Base-by-base conservation (phyloP, 2,113 vertebrate genomes). In the Strix uralensis region DNA sequence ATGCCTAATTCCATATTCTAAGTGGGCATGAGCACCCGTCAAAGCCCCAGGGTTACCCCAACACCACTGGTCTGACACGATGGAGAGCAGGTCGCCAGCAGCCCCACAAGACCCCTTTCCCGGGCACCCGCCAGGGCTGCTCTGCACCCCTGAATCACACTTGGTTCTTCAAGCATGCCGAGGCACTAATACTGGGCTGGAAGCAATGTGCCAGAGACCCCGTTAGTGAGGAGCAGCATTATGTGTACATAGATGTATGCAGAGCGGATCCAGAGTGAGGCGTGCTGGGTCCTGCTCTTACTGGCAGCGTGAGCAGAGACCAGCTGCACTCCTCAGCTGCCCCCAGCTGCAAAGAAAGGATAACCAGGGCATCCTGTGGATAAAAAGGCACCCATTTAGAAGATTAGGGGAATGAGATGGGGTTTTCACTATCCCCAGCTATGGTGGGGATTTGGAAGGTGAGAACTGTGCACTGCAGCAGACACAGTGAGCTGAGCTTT, bases 221-320 rank as follows among this genome's bases (percentile, higher is more conserved):
- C 0, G 0, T 8, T 7, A 6, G 44, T 4, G 57, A 70, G 42
- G 17, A 89, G 44, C 55, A 62, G 77, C n/a, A 4, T 34, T 22
- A 36, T 4, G 18, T 0, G 0, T 4, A 30, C 15, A 3, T 0
- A 67, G 47, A 26, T 11, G 30, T 19, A 38, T 0, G 0, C 18
- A 26, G 73, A 59, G 66, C 4, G 2, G 70, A 17, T 38, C 47
- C 15, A 21, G 25, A n/a, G 40, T 5, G 55, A 40, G 46, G 47
- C 3, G 6, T 1, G 3, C 18, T 3, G 15, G 20, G 30, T 74
- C 74, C 57, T 5, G 2, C 27, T n/a, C 58, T 32, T 12, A 75
- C 1, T 0, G 1, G 66, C 66, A 71, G 34, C 2, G 2, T 10
- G 11, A 81, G n/a, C 38, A 57, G 27, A 54, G 26, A 77, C 71